These are phyloP conservation scores for Euphydryas editha DNA, from an alignment of 2,888 invertebrate genomes.

Conservation along the genomic window DNA sequence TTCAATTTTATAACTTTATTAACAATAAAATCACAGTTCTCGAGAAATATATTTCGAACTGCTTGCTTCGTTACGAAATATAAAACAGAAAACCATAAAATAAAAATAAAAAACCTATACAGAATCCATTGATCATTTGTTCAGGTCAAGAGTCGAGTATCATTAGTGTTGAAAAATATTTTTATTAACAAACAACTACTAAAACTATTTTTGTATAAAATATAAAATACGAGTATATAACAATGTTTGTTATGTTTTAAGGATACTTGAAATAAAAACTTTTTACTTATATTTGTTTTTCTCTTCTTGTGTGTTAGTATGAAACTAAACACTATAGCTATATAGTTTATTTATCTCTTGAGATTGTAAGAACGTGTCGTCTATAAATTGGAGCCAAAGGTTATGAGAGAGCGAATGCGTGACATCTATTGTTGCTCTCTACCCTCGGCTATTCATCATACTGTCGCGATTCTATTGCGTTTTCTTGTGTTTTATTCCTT, in stretches of 20 bases:
- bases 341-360: slow-evolving; percentile 45
- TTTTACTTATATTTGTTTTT: slow-evolving; percentile 7
- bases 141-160: slow-evolving; percentile 8
- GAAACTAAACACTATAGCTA: slow-evolving; percentile 13
- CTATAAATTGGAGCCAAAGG: slow-evolving; percentile 70
- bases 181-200: neutral
- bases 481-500: slow-evolving; percentile 50
- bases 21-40: slow-evolving; percentile 26
- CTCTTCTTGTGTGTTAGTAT: neutral
- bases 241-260: neutral
- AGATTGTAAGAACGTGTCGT: slow-evolving; percentile 54
- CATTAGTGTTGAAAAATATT: slow-evolving; percentile 15
- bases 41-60: slow-evolving; percentile 22
- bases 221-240: neutral
- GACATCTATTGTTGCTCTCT: slow-evolving; percentile 66
- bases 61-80: slow-evolving; percentile 18
- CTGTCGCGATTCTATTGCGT: slow-evolving; percentile 58
- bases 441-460: slow-evolving; percentile 59
- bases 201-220: neutral
- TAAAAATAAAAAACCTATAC: slow-evolving; percentile 12
- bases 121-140: slow-evolving; percentile 8
- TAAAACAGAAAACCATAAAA: slow-evolving; percentile 14
- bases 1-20: slow-evolving; percentile 27
- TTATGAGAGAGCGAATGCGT: slow-evolving; percentile 73
- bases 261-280: neutral